Evolutionary conservation across 2,113 vertebrate species (phyloP).

Genomic region (Danionella cerebrum): DNA sequence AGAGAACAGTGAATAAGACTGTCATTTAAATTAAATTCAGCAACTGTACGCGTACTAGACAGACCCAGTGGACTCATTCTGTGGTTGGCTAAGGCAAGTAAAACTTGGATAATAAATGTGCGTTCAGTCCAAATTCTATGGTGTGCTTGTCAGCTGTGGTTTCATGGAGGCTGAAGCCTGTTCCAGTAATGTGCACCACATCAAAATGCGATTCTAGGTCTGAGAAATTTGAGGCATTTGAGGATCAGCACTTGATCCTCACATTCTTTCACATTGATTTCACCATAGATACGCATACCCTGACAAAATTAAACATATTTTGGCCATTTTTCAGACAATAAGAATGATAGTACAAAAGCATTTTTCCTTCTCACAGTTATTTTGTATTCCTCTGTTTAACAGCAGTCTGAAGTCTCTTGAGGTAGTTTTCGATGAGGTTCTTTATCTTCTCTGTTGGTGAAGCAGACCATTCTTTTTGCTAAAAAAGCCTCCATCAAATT

Average conservation of each 20-base stretch:
- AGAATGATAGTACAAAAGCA: too few relatives aligned
- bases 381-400: too few relatives aligned
- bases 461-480: too few relatives aligned
- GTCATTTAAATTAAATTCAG: neutral
- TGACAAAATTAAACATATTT: neutral
- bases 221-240: conserved; percentile 14
- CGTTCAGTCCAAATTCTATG: conserved; percentile 25
- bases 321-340: too few relatives aligned
- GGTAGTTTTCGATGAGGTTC: too few relatives aligned
- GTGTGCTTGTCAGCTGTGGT: conserved; percentile 40
- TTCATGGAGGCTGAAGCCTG: conserved; percentile 24
- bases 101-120: conserved; percentile 30
- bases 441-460: too few relatives aligned
- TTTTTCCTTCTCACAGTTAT: too few relatives aligned
- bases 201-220: neutral
- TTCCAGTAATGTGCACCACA: conserved; percentile 19
- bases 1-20: neutral
- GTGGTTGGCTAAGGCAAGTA: conserved; percentile 17
- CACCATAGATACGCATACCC: neutral
- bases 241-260: neutral
- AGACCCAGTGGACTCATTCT: neutral
- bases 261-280: neutral
- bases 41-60: neutral
- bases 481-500: too few relatives aligned
- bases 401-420: too few relatives aligned